Evolutionary conservation across 1,140 invertebrate genomes (phyloP), one percentile per base, ranked within the genome.

Genomic region (Sinonovacula constricta): DNA sequence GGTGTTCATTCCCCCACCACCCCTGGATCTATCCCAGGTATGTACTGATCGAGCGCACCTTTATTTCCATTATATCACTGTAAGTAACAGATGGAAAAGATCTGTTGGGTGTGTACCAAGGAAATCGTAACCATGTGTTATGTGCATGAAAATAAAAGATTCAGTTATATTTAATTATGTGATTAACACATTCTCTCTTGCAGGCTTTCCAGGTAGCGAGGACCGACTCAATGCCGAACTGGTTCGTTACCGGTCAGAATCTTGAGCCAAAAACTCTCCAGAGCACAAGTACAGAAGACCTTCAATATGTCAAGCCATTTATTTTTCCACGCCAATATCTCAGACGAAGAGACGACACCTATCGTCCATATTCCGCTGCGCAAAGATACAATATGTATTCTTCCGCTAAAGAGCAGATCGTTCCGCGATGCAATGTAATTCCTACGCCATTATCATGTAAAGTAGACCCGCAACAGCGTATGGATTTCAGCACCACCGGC

Each of bases 171-270:
- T n/a, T n/a, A n/a, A n/a, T n/a, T n/a, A n/a, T n/a, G n/a, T n/a
- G n/a, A n/a, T n/a, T n/a, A n/a, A n/a, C n/a, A n/a, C n/a, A n/a
- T n/a, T n/a, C n/a, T n/a, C n/a, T n/a, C n/a, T n/a, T n/a, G n/a
- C n/a, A n/a, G n/a, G 74, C 51, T 12, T 67, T 77, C 28, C 39
- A 57, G 18, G 83, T 83, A 14, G 79, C 83, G 2, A 74, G 67
- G 14, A 82, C 82, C 4, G 86, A 87, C 51, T 71, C 76, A 28
- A 83, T 87, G 78, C 86, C 86, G 1, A 86, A 86, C 39, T 85
- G 82, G 82, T 86, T 82, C 34, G 80, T 87, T 2, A 57, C 74
- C 0, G 80, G 80, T 12, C 62, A 78, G 1, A 83, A 81, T 7
- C 79, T 85, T 63, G 79, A 51, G 0, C 67, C 82, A 18, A 45